These are phyloP conservation scores for Pipistrellus pygmaeus DNA, from an alignment of 2,797 vertebrate species.

Conservation along the genomic window DNA sequence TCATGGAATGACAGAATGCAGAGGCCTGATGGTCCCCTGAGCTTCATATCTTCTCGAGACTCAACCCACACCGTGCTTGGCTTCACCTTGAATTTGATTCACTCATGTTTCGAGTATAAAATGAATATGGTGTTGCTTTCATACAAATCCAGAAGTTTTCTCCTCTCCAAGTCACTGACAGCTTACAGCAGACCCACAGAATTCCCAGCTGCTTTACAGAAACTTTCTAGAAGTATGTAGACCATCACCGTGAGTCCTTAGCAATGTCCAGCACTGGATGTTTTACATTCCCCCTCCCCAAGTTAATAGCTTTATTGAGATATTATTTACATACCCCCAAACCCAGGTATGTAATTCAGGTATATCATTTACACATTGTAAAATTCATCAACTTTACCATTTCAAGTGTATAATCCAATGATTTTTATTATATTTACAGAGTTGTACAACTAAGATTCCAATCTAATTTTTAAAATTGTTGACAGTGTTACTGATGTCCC, in stretches of 20 bases:
- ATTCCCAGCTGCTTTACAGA: not conserved
- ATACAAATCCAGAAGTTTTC: not conserved
- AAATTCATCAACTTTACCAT: not conserved
- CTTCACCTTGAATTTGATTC: not conserved
- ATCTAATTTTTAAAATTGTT: not conserved
- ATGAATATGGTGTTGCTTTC: not conserved
- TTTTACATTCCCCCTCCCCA: not conserved
- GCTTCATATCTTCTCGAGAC: not conserved
- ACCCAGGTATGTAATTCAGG: not conserved
- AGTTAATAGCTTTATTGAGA: not conserved
- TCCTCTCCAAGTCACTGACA: not conserved
- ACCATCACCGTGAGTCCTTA: not conserved
- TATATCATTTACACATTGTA: not conserved
- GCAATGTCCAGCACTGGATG: not conserved
- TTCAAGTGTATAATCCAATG: not conserved
- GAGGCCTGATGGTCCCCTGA: not conserved
- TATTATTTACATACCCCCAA: conserved; percentile 19
- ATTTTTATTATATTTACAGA: not conserved
- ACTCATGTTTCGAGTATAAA: not conserved
- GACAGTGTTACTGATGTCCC: not conserved
- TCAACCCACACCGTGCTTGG: not conserved
- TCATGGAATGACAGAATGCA: not conserved
- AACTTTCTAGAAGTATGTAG: not conserved
- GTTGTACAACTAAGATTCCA: not conserved
- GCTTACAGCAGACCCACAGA: not conserved